Evolutionary conservation across 53 echinoderm and acorn worm species (phyloP).

Genomic region (Paracentrotus lividus): DNA sequence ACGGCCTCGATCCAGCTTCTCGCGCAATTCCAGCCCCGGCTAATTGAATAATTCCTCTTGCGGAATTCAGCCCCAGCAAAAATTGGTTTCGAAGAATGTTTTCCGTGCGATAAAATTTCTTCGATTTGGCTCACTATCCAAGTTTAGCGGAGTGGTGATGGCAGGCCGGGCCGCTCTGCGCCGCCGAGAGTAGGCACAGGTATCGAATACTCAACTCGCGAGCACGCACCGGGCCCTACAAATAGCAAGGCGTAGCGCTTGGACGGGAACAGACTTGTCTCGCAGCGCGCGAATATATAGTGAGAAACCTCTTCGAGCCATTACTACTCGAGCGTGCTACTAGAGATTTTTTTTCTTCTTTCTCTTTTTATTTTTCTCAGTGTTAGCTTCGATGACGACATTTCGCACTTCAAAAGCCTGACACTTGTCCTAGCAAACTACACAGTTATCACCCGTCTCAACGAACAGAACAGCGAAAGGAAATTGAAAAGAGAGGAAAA

Average conservation of each 20-base stretch:
- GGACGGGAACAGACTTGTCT: slow-evolving; percentile 30
- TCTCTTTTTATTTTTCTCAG: slow-evolving; percentile 35
- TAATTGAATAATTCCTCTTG: slow-evolving; percentile 70
- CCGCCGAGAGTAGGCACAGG: slow-evolving; percentile 50
- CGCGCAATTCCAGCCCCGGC: slow-evolving; percentile 50
- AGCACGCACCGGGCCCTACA: slow-evolving; percentile 70
- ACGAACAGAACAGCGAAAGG: background rate
- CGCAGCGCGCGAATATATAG: slow-evolving; percentile 71
- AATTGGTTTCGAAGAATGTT: slow-evolving; percentile 72
- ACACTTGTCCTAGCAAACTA: slow-evolving; percentile 9
- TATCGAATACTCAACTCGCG: slow-evolving; percentile 68
- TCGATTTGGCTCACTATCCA: slow-evolving; percentile 69
- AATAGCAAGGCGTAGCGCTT: slow-evolving; percentile 66
- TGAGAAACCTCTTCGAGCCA: slow-evolving; percentile 67
- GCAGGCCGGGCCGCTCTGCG: slow-evolving; percentile 56
- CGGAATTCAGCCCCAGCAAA: slow-evolving; percentile 70
- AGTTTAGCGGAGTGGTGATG: slow-evolving; percentile 68
- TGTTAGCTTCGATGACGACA: slow-evolving; percentile 66
- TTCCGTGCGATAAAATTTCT: slow-evolving; percentile 73
- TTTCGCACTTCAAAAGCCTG: slow-evolving; percentile 63
- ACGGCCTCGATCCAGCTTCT: slow-evolving; percentile 25
- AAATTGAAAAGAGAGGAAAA: no score
- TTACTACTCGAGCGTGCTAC: slow-evolving; percentile 68
- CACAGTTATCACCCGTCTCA: slow-evolving; percentile 30
- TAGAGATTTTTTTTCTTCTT: slow-evolving; percentile 41